These are phyloP conservation scores for Gymnothorax reevesii DNA, from an alignment of 2,797 vertebrate genomes.

Conservation along the genomic window DNA sequence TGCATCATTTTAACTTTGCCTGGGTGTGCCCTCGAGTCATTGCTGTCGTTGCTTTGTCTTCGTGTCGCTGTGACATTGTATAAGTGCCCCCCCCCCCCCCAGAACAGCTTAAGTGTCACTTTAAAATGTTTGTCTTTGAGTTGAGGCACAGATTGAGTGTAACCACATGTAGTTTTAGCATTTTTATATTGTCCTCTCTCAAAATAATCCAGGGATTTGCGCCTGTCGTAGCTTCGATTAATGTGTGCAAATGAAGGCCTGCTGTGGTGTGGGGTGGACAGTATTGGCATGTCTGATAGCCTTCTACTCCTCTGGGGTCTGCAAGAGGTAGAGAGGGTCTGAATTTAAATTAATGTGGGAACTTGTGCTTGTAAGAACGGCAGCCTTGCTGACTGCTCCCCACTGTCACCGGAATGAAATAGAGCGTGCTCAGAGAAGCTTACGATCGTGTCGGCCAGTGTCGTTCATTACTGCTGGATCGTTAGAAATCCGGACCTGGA, in stretches of 20 bases:
- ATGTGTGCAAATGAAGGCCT: background rate
- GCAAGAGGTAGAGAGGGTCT: background rate
- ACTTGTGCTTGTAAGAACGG: background rate
- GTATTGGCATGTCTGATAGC: background rate
- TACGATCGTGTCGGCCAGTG: background rate
- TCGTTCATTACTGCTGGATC: background rate
- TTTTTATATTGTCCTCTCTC: background rate
- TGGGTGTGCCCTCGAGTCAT: background rate
- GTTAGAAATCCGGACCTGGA: background rate
- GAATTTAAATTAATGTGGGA: background rate
- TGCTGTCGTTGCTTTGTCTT: too few relatives aligned
- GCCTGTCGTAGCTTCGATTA: background rate
- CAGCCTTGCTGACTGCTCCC: background rate
- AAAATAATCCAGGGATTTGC: background rate
- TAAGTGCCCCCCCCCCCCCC: background rate
- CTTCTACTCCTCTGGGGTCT: background rate
- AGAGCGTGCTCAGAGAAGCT: background rate
- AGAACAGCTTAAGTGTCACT: background rate
- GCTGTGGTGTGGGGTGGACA: background rate
- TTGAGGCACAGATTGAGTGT: background rate
- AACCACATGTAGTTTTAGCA: background rate
- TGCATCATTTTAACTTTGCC: background rate
- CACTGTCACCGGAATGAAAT: background rate
- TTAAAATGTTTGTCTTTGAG: background rate
- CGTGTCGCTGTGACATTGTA: background rate